Conservation (phyloP, 2,797 vertebrate species). For the Margarornis squamiger region DNA sequence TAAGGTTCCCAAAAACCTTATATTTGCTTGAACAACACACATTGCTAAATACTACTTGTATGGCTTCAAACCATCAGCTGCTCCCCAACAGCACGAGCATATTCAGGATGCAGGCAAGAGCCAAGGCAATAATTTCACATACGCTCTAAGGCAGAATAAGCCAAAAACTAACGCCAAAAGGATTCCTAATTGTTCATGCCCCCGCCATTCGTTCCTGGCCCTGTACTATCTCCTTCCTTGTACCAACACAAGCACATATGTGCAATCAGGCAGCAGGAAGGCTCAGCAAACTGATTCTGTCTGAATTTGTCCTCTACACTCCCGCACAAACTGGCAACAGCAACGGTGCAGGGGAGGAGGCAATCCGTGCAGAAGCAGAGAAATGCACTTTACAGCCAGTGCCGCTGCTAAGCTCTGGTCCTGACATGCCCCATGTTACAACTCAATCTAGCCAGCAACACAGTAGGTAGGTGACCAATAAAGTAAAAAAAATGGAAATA, state of each 20-base stretch:
- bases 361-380: neutral
- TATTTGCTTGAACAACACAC: neutral
- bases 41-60: neutral
- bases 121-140: neutral
- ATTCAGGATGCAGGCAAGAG: neutral
- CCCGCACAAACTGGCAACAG: neutral
- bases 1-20: neutral
- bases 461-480: neutral
- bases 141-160: neutral
- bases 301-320: fast-evolving
- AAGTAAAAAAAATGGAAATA: neutral
- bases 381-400: neutral
- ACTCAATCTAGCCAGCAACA: neutral
- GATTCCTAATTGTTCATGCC: neutral
- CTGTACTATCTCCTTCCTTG: neutral
- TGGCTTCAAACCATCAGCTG: neutral
- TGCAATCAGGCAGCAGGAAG: neutral
- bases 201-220: neutral
- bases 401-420: neutral
- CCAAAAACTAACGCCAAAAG: neutral
- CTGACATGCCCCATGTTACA: fast-evolving
- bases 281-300: neutral
- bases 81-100: neutral
- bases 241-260: neutral
- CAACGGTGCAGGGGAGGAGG: neutral